Percentiles rank a stretch among this genome's conserved stretches.
Evolutionary conservation across 2,888 invertebrate species (phyloP).

Genomic region (Drosophila kuntzei): DNA sequence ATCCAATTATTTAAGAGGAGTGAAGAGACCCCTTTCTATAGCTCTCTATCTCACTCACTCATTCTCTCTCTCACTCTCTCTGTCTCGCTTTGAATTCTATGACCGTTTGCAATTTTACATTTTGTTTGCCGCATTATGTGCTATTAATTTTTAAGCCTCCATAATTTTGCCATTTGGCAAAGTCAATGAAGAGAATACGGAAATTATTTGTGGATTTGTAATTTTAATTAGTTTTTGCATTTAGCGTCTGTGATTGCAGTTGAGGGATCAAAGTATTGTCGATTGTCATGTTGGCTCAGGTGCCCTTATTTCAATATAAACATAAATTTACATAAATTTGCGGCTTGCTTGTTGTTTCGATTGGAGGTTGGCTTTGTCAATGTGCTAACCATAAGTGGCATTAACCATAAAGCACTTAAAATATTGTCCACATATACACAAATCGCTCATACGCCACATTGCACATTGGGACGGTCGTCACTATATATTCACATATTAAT

Average conservation of each 20-base stretch:
- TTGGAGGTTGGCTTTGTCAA: conserved; percentile 40
- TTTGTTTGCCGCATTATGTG: conserved; percentile 62
- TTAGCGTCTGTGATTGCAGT: conserved; percentile 45
- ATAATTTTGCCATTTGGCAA: conserved; percentile 58
- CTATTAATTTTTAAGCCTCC: conserved; percentile 62
- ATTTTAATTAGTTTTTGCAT: conserved; percentile 61
- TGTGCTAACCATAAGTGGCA: conserved; percentile 62
- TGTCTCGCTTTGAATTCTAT: conserved; percentile 8
- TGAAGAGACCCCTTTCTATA: neutral
- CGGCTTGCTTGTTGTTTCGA: conserved; percentile 39
- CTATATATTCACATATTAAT: conserved; percentile 1
- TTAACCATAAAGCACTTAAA: conserved; percentile 69
- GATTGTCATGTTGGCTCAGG: conserved; percentile 8
- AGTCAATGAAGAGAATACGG: conserved; percentile 49
- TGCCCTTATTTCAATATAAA: conserved; percentile 11
- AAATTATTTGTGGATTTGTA: conserved; percentile 64
- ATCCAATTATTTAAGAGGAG: conserved; percentile 47
- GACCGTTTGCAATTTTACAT: conserved; percentile 25
- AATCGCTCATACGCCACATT: conserved; percentile 62
- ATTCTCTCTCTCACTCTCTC: neutral
- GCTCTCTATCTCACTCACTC: neutral
- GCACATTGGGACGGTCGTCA: conserved; percentile 28
- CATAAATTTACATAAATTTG: conserved; percentile 56
- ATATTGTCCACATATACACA: conserved; percentile 46
- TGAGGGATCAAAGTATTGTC: conserved; percentile 45